Evolutionary conservation across 2,888 invertebrate species (phyloP).

Genomic region (Metacarcinus magister): DNA sequence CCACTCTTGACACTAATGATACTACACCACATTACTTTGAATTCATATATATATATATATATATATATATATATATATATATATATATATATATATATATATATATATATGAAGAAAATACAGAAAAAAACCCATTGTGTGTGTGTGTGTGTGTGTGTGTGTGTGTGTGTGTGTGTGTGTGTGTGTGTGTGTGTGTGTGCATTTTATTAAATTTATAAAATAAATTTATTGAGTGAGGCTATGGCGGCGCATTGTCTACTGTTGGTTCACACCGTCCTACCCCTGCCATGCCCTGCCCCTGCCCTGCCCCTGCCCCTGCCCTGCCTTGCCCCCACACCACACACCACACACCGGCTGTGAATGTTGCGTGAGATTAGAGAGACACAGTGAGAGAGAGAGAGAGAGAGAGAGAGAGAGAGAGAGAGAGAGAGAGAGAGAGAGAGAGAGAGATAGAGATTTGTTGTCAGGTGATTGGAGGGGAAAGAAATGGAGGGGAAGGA

Average conservation of each 20-base stretch:
- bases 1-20: no score
- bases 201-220: background rate
- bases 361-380: background rate
- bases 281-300: background rate
- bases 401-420: background rate
- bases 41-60: background rate
- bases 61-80: background rate
- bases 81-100: background rate
- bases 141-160: background rate
- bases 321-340: background rate
- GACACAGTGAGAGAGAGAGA: background rate
- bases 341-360: background rate
- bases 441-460: background rate
- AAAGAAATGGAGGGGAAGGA: background rate
- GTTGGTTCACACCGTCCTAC: background rate
- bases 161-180: background rate
- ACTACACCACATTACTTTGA: no score
- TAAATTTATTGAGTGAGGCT: background rate
- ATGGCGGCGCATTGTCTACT: conserved; percentile 15
- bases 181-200: background rate
- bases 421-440: background rate
- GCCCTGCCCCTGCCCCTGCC: no score
- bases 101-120: background rate
- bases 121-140: background rate
- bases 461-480: conserved; percentile 9